A percentile compares a stretch with the other conserved stretches of the same genome.
Evolutionary conservation across 2,113 vertebrate genomes (phyloP).

Genomic region (Pampusana beccarii): DNA sequence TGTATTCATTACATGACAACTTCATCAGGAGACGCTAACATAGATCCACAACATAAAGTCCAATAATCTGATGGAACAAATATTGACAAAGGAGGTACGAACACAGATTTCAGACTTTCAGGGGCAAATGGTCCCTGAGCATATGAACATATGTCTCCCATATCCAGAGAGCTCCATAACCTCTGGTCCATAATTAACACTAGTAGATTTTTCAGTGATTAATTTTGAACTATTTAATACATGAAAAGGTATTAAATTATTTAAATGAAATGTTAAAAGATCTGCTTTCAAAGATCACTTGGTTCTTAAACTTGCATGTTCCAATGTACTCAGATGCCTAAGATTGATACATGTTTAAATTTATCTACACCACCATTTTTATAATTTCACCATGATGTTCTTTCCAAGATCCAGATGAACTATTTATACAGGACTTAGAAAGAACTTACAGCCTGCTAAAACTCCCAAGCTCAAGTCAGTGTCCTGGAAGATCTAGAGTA

Average conservation of each 20-base stretch:
- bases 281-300: neutral
- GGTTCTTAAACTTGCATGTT: neutral
- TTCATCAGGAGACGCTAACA: neutral
- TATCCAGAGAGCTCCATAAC: neutral
- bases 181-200: neutral
- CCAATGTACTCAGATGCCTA: neutral
- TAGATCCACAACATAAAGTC: neutral
- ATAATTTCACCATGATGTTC: neutral
- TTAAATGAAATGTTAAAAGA: neutral
- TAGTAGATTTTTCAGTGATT: neutral
- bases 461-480: neutral
- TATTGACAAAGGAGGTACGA: neutral
- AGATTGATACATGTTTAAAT: neutral
- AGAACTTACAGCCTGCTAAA: neutral
- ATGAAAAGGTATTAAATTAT: neutral
- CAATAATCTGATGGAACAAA: neutral
- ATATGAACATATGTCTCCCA: neutral
- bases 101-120: neutral
- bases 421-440: neutral
- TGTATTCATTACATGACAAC: neutral
- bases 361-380: neutral
- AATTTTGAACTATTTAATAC: neutral
- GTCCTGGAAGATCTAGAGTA: neutral
- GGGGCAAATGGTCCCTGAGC: neutral
- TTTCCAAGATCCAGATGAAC: neutral